Percentiles rank a stretch among this genome's conserved stretches.
phyloP scores from a whole-genome alignment of 2,888 invertebrate species.

The Celastrina argiolus region DNA sequence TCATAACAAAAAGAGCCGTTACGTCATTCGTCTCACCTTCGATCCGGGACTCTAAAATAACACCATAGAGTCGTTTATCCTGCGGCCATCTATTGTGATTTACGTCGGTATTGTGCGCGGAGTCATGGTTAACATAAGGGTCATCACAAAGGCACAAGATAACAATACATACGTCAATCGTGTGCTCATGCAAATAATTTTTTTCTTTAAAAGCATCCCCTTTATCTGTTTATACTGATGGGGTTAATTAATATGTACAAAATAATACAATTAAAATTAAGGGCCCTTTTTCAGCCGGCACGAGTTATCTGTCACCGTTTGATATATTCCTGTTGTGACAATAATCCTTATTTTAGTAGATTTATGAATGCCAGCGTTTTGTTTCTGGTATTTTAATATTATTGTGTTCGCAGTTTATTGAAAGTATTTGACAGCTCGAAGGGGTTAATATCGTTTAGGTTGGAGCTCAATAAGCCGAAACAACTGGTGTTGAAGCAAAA shows the following conservation, averaged over 20 bases:
- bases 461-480: constrained; percentile 71
- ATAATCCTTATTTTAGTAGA: constrained; percentile 57
- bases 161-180: constrained; percentile 76
- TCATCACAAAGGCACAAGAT: constrained; percentile 76
- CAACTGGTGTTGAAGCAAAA: constrained; percentile 70
- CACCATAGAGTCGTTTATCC: constrained; percentile 47
- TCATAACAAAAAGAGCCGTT: constrained; percentile 46
- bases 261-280: constrained; percentile 73
- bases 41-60: constrained; percentile 52
- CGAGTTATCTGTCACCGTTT: constrained; percentile 72
- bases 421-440: constrained; percentile 71
- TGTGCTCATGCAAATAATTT: constrained; percentile 76
- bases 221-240: constrained; percentile 69
- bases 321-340: constrained; percentile 71
- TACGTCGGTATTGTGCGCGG: constrained; percentile 41
- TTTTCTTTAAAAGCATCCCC: constrained; percentile 73
- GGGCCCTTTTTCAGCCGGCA: constrained; percentile 66
- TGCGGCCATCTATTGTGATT: constrained; percentile 41
- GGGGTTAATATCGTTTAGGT: constrained; percentile 75
- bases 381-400: constrained; percentile 65
- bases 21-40: constrained; percentile 38
- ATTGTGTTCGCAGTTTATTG: constrained; percentile 59
- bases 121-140: constrained; percentile 70
- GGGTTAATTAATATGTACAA: constrained; percentile 77
- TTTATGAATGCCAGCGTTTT: constrained; percentile 62